Evolutionary conservation across 1,140 invertebrate genomes (phyloP), one percentile per base, ranked within the genome.

Genomic region (Sminthurinus signatus): DNA sequence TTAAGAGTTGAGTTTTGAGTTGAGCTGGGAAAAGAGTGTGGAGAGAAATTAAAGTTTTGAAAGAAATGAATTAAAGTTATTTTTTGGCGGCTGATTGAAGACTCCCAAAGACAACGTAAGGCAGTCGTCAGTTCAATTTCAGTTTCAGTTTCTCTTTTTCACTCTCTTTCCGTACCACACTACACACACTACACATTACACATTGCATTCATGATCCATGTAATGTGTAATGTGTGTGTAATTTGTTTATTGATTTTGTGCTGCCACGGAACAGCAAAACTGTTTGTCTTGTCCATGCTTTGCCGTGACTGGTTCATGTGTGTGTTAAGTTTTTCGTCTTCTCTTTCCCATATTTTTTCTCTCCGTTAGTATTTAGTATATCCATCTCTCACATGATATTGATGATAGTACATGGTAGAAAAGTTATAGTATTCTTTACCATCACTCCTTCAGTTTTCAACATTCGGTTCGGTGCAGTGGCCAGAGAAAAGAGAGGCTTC

Each of bases 191-290:
- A n/a, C n/a, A n/a, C n/a, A n/a, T n/a, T n/a, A n/a, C n/a, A n/a
- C n/a, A n/a, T n/a, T n/a, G n/a, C n/a, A n/a, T n/a, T n/a, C n/a
- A n/a, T n/a, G n/a, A n/a, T n/a, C n/a, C n/a, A n/a, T n/a, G n/a
- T n/a, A n/a, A n/a, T n/a, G n/a, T n/a, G n/a, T n/a, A n/a, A n/a
- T n/a, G n/a, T n/a, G n/a, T n/a, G n/a, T n/a, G 21, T 46, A 48
- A 32, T 58, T 64, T 64, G 62, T 64, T 50, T 64, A 64, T 64
- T 64, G 62, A 64, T 64, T 64, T 64, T 64, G 42, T 46, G 58
- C 31, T 39, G 58, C 31, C 54, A 59, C 54, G 54, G 23, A 64
- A 52, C 44, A 64, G 28, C 54, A 52, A 64, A n/a, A 64, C 43
- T 50, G 44, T 58, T 64, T 50, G 54, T 36, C 21, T 46, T 46